A percentile compares a stretch with the other conserved stretches of the same genome.
These are phyloP conservation scores for Catostomus latipinnis DNA, from an alignment of 2,797 vertebrate species.

Conservation along the genomic window DNA sequence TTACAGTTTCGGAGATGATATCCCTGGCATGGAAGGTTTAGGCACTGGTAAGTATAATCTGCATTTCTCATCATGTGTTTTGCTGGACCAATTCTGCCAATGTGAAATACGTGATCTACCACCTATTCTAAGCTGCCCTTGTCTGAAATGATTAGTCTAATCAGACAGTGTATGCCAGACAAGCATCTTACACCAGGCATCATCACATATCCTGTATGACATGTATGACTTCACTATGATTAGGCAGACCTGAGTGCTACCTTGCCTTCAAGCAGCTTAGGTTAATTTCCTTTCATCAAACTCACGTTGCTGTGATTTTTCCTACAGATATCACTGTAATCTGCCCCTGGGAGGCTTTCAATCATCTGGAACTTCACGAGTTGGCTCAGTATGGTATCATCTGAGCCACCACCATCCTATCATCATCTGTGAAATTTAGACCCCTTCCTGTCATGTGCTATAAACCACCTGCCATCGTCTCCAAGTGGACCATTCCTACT, in stretches of 20 bases:
- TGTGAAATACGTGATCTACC: not conserved
- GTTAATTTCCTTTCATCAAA: conserved; percentile 2
- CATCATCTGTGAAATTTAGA: conserved; percentile 40
- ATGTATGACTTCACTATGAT: conserved; percentile 34
- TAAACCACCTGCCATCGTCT: conserved; percentile 58
- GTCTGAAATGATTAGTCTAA: conserved; percentile 19
- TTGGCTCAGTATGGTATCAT: conserved; percentile 98
- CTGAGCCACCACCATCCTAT: conserved; percentile 70
- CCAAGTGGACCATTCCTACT: conserved; percentile 48
- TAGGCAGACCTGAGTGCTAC: conserved; percentile 15
- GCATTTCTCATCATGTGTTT: not conserved
- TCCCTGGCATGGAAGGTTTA: conserved; percentile 97
- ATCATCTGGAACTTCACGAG: conserved; percentile 95
- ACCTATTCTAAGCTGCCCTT: conserved; percentile 29
- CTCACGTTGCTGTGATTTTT: conserved; percentile 32
- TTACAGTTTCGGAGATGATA: conserved; percentile 93
- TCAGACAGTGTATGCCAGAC: conserved; percentile 29
- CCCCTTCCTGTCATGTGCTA: conserved; percentile 54
- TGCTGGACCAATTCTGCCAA: not conserved
- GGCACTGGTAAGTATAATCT: conserved; percentile 88
- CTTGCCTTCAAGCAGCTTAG: conserved; percentile 38
- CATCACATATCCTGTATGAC: conserved; percentile 22
- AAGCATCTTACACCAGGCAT: conserved; percentile 14
- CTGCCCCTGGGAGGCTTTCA: conserved; percentile 98
- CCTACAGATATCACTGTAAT: conserved; percentile 94